Evolutionary conservation across 2,113 vertebrate genomes (phyloP).

Genomic region (Theristicus caerulescens): DNA sequence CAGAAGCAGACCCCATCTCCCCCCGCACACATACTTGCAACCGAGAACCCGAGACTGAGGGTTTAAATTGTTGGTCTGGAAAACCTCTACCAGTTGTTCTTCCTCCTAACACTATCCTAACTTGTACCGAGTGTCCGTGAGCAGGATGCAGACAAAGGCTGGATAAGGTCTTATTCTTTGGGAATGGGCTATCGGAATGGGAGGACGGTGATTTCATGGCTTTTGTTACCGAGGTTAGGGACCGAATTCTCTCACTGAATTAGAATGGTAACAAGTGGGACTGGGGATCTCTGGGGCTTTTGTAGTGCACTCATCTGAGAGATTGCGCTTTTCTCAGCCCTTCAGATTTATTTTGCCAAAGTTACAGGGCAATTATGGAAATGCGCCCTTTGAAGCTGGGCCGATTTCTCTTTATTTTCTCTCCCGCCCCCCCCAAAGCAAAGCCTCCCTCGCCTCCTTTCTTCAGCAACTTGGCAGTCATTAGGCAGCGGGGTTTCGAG

Average conservation of each 20-base stretch:
- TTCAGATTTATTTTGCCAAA: slow-evolving; percentile 91
- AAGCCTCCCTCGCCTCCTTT: slow-evolving; percentile 64
- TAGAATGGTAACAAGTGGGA: slow-evolving; percentile 90
- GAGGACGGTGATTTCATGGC: slow-evolving; percentile 86
- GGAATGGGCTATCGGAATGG: slow-evolving; percentile 68
- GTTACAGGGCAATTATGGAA: slow-evolving; percentile 99
- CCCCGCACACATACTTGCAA: neutral
- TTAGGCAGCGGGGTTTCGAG: slow-evolving; percentile 34
- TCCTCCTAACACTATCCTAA: neutral
- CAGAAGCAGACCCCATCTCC: neutral
- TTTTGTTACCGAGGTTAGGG: slow-evolving; percentile 85
- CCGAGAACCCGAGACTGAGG: neutral
- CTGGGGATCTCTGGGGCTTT: slow-evolving; percentile 81
- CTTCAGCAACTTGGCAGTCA: slow-evolving; percentile 6
- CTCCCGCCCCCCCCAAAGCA: slow-evolving; percentile 73
- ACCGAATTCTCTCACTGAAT: slow-evolving; percentile 85
- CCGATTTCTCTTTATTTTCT: slow-evolving; percentile 83
- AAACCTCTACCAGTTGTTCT: neutral
- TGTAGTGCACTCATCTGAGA: slow-evolving; percentile 92
- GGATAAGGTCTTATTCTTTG: slow-evolving; percentile 81
- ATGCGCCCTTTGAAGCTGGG: slow-evolving; percentile 91
- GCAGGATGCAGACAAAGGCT: slow-evolving; percentile 79
- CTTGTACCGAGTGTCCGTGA: slow-evolving; percentile 4
- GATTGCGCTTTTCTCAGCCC: slow-evolving; percentile 89
- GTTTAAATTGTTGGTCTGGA: neutral